Conservation (phyloP, 2,797 vertebrate genomes). For the Threskiornis aethiopicus region DNA sequence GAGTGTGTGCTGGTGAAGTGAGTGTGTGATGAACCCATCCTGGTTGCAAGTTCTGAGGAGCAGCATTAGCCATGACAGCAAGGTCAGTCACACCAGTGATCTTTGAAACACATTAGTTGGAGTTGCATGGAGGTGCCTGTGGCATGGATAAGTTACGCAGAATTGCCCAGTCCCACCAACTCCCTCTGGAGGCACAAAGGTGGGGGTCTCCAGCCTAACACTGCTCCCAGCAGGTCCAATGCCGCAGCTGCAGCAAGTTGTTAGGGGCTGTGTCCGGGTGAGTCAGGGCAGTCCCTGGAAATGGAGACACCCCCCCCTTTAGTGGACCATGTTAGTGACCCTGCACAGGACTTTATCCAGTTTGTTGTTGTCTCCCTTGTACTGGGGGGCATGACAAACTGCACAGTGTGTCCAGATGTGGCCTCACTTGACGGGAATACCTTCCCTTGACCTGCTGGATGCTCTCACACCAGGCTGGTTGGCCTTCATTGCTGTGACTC, state of each 20-base stretch:
- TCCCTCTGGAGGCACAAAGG: background rate
- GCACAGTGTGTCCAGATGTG: background rate
- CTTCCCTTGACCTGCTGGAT: background rate
- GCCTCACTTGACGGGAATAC: background rate
- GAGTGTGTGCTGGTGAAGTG: background rate
- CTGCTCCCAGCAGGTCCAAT: background rate
- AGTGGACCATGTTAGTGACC: background rate
- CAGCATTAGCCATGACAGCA: background rate
- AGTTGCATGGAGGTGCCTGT: background rate
- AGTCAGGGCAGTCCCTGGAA: background rate
- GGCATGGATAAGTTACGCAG: background rate
- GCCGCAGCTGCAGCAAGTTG: background rate
- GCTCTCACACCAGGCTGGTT: background rate
- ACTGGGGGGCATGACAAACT: background rate
- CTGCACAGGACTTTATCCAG: background rate
- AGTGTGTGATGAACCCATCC: background rate
- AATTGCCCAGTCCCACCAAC: too few species aligned
- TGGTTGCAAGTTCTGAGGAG: background rate
- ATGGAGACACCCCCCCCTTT: background rate
- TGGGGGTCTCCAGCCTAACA: background rate
- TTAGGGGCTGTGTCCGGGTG: fast-evolving
- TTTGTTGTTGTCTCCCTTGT: background rate
- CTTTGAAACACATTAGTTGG: background rate
- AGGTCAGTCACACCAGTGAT: background rate
- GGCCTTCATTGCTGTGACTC: background rate